phyloP scores from a whole-genome alignment of 2,113 vertebrate genomes.

The Rattus norvegicus region GRCr8 NC_086023.1:50698501-50699000 shows the following conservation, averaged over 20 bases:
- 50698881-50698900: background rate
- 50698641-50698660: slow-evolving; percentile 14
- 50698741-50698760: background rate
- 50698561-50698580: background rate
- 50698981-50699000: background rate
- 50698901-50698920: background rate
- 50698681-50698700: background rate
- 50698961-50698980: background rate
- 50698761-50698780: background rate
- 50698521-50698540: background rate
- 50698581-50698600: background rate
- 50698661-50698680: background rate
- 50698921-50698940: background rate
- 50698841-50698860: too few relatives aligned
- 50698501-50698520: background rate
- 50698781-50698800: slow-evolving; percentile 8
- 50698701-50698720: background rate
- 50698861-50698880: too few relatives aligned
- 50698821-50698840: too few relatives aligned
- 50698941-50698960: background rate
- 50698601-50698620: background rate
- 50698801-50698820: too few relatives aligned
- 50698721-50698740: background rate
- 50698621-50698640: background rate
- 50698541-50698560: slow-evolving; percentile 13